Evolutionary conservation across 2,113 vertebrate genomes (phyloP), one percentile per base, ranked within the genome.

Genomic region (Glaucidium brasilianum): DNA sequence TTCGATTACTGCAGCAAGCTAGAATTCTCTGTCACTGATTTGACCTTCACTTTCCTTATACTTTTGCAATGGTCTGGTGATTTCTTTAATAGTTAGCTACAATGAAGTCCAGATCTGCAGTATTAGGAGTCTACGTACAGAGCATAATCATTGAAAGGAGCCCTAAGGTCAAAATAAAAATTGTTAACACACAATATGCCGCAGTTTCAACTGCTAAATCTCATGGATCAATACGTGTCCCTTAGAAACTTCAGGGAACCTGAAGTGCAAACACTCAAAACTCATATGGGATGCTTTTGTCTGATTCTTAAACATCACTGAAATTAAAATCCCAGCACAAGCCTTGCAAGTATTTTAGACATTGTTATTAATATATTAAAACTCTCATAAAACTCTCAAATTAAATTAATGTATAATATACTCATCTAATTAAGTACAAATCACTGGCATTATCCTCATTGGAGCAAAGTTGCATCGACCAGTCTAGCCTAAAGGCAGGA

Each of bases 81-180:
- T 93, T 96, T 92, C 91, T 87, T 82, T 94, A 96, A 92, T 75
- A 87, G 90, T 92, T 75, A 59, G n/a, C 66, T 92, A 91, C 20
- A 5, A 87, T 34, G 35, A 85, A 91, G 53, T 52, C 62, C 73
- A 90, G 45, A 64, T 29, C 78, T 88, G 62, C 53, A 66, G 58
- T 68, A 68, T 78, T 75, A 71, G 49, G 39, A 92, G 43, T 72
- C 69, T 78, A 43, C 71, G 64, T 76, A 50, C 72, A 88, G 37
- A 88, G 56, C 39, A 76, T 53, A 79, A 16, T 20, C 66, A 72
- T 5, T 5, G 8, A 69, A 80, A 94, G 49, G 30, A 77, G 29
- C 14, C 16, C 34, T 30, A 87, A n/a, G 84, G 84, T 82, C n/a
- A 8, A 94, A 85, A 93, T 37, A 79, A 56, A 87, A 66, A 72